Base-by-base conservation (phyloP, 1,140 invertebrate genomes). In the Drosophila persimilis region DNA sequence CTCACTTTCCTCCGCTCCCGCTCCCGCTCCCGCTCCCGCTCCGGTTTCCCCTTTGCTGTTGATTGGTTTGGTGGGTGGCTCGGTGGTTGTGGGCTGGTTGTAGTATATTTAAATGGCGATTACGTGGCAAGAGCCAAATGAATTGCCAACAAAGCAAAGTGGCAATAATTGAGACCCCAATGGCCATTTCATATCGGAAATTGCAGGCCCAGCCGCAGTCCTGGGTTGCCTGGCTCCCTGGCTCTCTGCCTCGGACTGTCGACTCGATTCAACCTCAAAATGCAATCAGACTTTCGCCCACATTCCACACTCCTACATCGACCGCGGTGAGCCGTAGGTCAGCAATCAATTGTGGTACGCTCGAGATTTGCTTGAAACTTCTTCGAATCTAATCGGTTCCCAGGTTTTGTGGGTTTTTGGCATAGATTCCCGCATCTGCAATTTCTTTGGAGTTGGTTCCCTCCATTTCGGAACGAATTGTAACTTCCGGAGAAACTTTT, bases 71-170 rank as follows among this genome's bases (percentile, higher is more conserved):
- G 20, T 7, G 9, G 8, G 45, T 26, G 9, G 44, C 17, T 31
- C 6, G 17, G 31, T 22, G 11, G 31, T 20, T 20, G 5, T 11
- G 15, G 56, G 20, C 50, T 26, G 56, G 17, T 53, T 63, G 67
- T 51, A 70, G 72, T 77, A 31, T 59, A 54, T 45, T 85, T 77
- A 88, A 85, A 85, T 86, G 77, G 73, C 43, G 83, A 86, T 85
- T 81, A 81, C 81, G 81, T 85, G 77, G 80, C 65, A 43, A 54
- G 29, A 31, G 46, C 54, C 44, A 78, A 88, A 81, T 86, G 63
- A 80, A 84, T 84, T 77, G 74, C 47, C 67, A 39, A 39, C 73
- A 60, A 60, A 71, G 75, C 65, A 62, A 65, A 85, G 73, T 69
- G 76, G 51, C 76, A 60, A 85, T 80, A 85, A 84, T 84, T 84